phyloP scores from a whole-genome alignment of 2,797 vertebrate species.

The Otolemur crassicaudatus region DNA sequence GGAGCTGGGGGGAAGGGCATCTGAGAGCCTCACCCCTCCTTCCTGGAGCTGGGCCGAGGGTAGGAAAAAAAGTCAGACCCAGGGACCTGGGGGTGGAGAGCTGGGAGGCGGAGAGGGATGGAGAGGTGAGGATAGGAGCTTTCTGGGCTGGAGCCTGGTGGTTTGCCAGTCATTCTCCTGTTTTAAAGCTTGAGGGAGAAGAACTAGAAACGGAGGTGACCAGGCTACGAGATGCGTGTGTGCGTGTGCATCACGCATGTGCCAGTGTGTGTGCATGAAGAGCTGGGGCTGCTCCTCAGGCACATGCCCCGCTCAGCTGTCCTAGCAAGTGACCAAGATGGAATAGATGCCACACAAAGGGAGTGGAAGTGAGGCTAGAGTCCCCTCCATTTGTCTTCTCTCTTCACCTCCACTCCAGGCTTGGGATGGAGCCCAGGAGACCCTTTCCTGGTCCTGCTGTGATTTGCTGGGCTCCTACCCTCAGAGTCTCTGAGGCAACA shows the following conservation, averaged over 20 bases:
- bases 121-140: neutral
- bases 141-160: neutral
- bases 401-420: neutral
- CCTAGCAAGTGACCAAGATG: neutral
- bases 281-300: neutral
- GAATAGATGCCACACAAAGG: neutral
- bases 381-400: neutral
- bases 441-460: rapidly evolving
- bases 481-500: neutral
- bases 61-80: neutral
- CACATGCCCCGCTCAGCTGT: neutral
- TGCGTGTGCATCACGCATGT: no score
- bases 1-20: neutral
- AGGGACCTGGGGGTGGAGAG: no score
- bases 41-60: neutral
- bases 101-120: rapidly evolving
- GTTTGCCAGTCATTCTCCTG: neutral
- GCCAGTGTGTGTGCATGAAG: neutral
- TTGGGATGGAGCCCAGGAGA: neutral
- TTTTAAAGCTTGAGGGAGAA: neutral
- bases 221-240: neutral
- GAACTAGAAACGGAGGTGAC: neutral
- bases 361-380: no score
- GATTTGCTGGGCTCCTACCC: no score
- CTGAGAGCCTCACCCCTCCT: neutral